These are phyloP conservation scores for Platygyra sinensis DNA, from an alignment of 64 coral and sea anemone species.

Conservation along the genomic window DNA sequence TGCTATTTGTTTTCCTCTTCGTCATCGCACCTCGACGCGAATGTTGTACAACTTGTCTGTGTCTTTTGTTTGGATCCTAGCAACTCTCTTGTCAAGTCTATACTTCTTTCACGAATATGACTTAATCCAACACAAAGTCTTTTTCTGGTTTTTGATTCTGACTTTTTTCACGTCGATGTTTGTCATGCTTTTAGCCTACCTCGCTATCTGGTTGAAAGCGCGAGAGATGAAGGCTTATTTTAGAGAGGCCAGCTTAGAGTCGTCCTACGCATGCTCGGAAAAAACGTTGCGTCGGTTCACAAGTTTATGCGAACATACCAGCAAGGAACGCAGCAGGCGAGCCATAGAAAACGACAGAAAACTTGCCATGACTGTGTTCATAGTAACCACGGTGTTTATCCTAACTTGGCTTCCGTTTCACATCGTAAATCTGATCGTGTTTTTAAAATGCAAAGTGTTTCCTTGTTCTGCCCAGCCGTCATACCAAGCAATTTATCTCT, in stretches of 20 bases:
- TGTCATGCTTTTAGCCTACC: slow-evolving; percentile 49
- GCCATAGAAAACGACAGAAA: slow-evolving; percentile 62
- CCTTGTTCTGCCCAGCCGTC: slow-evolving; percentile 35
- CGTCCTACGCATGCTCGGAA: not conserved
- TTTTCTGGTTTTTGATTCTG: slow-evolving; percentile 76
- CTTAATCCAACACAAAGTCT: slow-evolving; percentile 66
- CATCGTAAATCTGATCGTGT: slow-evolving; percentile 60
- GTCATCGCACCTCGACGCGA: slow-evolving; percentile 55
- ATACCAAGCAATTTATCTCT: slow-evolving; percentile 49
- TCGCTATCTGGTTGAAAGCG: slow-evolving; percentile 69
- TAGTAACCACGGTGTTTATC: slow-evolving; percentile 79
- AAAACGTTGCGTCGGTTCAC: not conserved
- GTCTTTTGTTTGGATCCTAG: slow-evolving; percentile 62
- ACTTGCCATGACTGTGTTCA: slow-evolving; percentile 72
- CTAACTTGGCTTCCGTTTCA: slow-evolving; percentile 89
- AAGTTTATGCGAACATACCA: not conserved
- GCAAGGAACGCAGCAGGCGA: slow-evolving; percentile 22
- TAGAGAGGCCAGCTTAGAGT: slow-evolving; percentile 30
- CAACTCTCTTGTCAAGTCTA: slow-evolving; percentile 65
- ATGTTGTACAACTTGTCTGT: slow-evolving; percentile 62
- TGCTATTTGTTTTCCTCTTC: slow-evolving; percentile 70
- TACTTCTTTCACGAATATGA: slow-evolving; percentile 73
- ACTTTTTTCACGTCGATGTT: slow-evolving; percentile 69
- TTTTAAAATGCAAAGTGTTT: slow-evolving; percentile 46
- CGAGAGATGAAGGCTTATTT: not conserved